A percentile compares a stretch with the other conserved stretches of the same genome.
Conservation (phyloP, 2,113 vertebrate species). For the Cheirogaleus medius region DNA sequence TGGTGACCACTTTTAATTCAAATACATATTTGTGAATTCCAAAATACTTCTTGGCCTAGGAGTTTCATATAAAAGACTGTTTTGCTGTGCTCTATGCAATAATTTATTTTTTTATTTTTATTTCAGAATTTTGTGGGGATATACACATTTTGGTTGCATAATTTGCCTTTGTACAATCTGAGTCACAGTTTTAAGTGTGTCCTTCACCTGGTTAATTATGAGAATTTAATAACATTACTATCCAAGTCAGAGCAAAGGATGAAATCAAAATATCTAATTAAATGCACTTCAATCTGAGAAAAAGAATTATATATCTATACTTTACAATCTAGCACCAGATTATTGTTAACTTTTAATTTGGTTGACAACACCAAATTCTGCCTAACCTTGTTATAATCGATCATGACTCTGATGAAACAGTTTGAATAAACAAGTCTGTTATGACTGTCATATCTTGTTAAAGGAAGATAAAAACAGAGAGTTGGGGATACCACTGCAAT, state of each 20-base stretch:
- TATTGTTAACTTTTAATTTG: not conserved
- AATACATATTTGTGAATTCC: not conserved
- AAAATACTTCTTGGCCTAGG: not conserved
- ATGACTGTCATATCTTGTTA: constrained; percentile 57
- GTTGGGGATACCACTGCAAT: constrained; percentile 22
- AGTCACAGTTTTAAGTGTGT: too few relatives aligned
- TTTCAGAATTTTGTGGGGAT: too few relatives aligned
- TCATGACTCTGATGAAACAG: constrained; percentile 24
- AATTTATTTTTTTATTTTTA: too few relatives aligned
- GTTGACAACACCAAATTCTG: not conserved
- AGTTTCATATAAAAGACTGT: not conserved
- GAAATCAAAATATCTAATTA: constrained; percentile 51
- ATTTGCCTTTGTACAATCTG: too few relatives aligned
- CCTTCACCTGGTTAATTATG: not conserved
- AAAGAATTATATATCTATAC: not conserved
- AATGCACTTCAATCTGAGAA: constrained; percentile 22
- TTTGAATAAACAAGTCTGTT: constrained; percentile 54
- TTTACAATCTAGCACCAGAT: not conserved
- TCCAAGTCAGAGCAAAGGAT: not conserved
- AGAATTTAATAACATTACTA: constrained; percentile 6
- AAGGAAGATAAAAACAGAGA: constrained; percentile 46
- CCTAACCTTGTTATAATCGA: constrained; percentile 28
- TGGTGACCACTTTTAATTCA: not conserved
- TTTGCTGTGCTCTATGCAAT: not conserved
- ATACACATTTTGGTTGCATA: too few relatives aligned